phyloP scores from a whole-genome alignment of 2,888 invertebrate species.

The Stenurella melanura region DNA sequence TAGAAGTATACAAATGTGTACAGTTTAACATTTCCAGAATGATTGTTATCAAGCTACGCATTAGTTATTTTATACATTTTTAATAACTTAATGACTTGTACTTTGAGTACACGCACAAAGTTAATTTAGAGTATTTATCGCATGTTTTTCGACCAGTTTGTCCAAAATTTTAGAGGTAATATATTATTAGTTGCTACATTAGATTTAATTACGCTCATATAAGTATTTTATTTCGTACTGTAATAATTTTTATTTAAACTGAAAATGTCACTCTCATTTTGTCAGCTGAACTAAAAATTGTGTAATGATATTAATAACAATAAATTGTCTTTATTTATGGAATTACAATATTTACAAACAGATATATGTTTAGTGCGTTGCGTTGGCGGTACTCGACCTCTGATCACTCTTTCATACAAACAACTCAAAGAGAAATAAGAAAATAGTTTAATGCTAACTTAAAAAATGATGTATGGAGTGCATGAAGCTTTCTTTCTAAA shows the following conservation, averaged over 20 bases:
- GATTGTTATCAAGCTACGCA: conserved; percentile 29
- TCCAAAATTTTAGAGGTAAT: conserved; percentile 18
- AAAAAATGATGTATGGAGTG: too few species aligned
- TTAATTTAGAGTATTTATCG: conserved; percentile 44
- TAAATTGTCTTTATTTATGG: too few species aligned
- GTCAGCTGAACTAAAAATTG: too few species aligned
- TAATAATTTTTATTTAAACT: neutral
- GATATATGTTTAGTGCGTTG: too few species aligned
- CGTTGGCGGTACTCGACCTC: too few species aligned
- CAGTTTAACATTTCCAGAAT: conserved; percentile 1
- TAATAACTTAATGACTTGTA: conserved; percentile 48
- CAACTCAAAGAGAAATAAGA: too few species aligned
- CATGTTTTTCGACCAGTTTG: conserved; percentile 30
- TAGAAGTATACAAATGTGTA: conserved; percentile 18
- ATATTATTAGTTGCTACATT: conserved; percentile 8
- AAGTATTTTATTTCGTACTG: neutral
- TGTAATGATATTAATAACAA: too few species aligned
- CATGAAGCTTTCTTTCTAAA: too few species aligned
- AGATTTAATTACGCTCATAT: neutral
- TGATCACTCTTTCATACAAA: too few species aligned
- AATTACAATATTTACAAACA: too few species aligned
- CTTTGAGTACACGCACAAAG: conserved; percentile 46
- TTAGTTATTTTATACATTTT: conserved; percentile 46
- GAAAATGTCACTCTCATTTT: too few species aligned
- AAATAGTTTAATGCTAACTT: too few species aligned